A percentile compares a stretch with the other conserved stretches of the same genome.
phyloP scores from a whole-genome alignment of 2,113 vertebrate species.

The Psephotus haematonotus region DNA sequence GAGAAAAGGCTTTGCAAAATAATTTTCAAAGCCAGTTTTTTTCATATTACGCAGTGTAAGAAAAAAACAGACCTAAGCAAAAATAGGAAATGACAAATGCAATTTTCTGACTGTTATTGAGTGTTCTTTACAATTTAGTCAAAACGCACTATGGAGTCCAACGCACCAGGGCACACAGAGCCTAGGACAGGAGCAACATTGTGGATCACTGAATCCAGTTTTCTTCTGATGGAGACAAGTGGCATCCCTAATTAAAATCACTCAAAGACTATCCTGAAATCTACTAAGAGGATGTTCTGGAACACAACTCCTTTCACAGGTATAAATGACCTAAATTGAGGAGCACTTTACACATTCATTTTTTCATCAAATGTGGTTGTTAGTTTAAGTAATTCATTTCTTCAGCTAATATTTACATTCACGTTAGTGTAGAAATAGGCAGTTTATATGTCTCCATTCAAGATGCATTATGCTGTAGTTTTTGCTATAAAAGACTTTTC shows the following conservation, averaged over 20 bases:
- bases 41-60: background rate
- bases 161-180: background rate
- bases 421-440: background rate
- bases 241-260: background rate
- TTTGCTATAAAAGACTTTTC: background rate
- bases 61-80: background rate
- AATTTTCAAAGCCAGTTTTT: background rate
- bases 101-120: background rate
- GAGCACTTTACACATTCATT: background rate
- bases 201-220: background rate
- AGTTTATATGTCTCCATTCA: background rate
- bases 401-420: background rate
- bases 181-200: rapidly evolving
- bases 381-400: background rate
- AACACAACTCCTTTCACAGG: background rate
- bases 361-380: background rate
- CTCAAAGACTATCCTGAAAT: background rate
- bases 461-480: background rate
- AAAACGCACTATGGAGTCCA: background rate
- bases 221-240: background rate
- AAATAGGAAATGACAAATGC: background rate
- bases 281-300: background rate
- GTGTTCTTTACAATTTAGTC: background rate
- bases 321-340: background rate
- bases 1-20: background rate